A percentile compares a stretch with the other conserved stretches of the same genome.
Conservation (phyloP, 2,797 vertebrate genomes). For the Helostoma temminkii region DNA sequence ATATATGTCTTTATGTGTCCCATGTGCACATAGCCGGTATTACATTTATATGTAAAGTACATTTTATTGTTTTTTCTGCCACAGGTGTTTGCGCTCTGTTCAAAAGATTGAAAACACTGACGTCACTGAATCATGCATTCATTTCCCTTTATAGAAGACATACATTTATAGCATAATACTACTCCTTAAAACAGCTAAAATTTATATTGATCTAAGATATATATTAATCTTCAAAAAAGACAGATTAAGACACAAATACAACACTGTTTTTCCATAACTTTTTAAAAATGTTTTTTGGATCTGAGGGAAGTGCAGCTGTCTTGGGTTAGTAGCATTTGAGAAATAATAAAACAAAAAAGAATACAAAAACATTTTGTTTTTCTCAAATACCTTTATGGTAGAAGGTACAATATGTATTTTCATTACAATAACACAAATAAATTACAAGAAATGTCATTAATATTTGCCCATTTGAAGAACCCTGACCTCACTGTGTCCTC, state of each 20-base stretch:
- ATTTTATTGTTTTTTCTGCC: not conserved
- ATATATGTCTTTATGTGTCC: not conserved
- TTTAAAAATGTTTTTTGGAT: not conserved
- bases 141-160: not conserved
- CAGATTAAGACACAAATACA: not conserved
- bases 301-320: not conserved
- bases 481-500: not conserved
- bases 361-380: not conserved
- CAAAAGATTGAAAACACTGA: too few species aligned
- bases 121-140: not conserved
- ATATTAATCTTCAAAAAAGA: too few species aligned
- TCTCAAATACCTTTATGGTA: constrained; percentile 24
- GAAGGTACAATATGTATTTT: constrained; percentile 31
- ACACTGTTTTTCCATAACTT: not conserved
- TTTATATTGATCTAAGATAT: too few species aligned
- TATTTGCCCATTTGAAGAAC: not conserved
- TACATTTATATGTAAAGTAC: not conserved
- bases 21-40: too few species aligned
- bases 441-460: constrained; percentile 11
- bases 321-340: fast-evolving
- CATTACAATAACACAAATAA: constrained; percentile 18
- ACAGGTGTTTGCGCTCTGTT: too few species aligned
- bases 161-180: not conserved
- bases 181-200: too few species aligned
- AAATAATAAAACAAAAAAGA: not conserved